Evolutionary conservation across 1,140 invertebrate species (phyloP).

Genomic region (Drosophila asahinai): DNA sequence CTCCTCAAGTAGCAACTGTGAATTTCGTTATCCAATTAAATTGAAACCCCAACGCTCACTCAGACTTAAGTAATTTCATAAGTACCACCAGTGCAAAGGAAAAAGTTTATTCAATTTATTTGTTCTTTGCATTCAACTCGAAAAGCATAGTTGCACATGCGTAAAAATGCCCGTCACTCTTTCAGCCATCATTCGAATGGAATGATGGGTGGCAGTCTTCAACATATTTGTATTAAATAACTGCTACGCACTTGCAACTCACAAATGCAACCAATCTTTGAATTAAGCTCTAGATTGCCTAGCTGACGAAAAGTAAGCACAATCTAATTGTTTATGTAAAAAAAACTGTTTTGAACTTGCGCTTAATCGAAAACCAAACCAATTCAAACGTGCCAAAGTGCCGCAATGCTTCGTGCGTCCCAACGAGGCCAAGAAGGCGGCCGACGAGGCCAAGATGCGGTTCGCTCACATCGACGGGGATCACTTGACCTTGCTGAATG

Average conservation of each 20-base stretch:
- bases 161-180: constrained; percentile 18
- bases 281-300: constrained; percentile 77
- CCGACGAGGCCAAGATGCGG: constrained; percentile 99
- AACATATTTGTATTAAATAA: too few relatives aligned
- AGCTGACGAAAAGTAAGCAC: constrained; percentile 75
- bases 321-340: constrained; percentile 71
- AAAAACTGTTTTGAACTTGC: constrained; percentile 63
- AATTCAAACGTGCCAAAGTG: constrained; percentile 88
- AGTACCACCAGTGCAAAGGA: constrained; percentile 62
- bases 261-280: constrained; percentile 81
- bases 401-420: constrained; percentile 99
- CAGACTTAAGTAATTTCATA: constrained; percentile 31
- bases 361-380: constrained; percentile 73
- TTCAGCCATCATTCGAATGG: constrained; percentile 36
- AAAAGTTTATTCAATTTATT: constrained; percentile 83
- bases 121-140: constrained; percentile 84
- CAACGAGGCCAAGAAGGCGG: constrained; percentile 99
- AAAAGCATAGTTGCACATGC: constrained; percentile 76
- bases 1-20: constrained; percentile 1
- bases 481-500: constrained; percentile 98
- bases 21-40: constrained; percentile 28
- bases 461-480: constrained; percentile 99
- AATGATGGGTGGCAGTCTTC: constrained; percentile 34
- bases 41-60: constrained; percentile 27
- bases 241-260: constrained; percentile 74